Evolutionary conservation across 1,140 invertebrate species (phyloP), one percentile per base, ranked within the genome.

Genomic region (Cherax destructor): DNA sequence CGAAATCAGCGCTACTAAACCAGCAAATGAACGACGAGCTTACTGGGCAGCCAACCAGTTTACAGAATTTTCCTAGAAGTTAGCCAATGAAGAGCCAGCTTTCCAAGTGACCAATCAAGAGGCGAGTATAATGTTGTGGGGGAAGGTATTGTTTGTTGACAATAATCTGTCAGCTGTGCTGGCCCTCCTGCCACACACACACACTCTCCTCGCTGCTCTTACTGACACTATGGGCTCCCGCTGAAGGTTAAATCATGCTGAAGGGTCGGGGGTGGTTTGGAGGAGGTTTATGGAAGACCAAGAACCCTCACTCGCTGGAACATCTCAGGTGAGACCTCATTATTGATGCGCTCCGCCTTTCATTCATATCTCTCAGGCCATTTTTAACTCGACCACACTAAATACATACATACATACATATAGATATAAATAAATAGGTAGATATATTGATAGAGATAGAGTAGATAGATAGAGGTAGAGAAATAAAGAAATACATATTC

Each of bases 221-320:
- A 24, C 30, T 86, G n/a, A 77, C 59, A 49, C 11, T 52, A 81
- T 80, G 80, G 59, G 9, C 65, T 13, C 47, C 24, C 30, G 41
- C 10, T 59, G 30, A 13, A 76, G 59, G 50, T 7, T 49, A 13
- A 41, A 86, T 49, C n/a, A 92, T 83, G 84, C 74, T 92, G 79
- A 79, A 91, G 65, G 90, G 88, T 74, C 91, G 90, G 69, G 90
- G 84, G 56, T 92, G 92, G 92, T 92, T 92, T 84, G 92, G 92
- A 76, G 97, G 97, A 90, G 97, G 97, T 86, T 95, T 98, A 95
- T 98, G 97, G 94, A 97, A 98, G 93, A 98, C 98, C 4, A 99
- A 99, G 95, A 99, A 99, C 95, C 98, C 97, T 83, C 98, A 99
- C 96, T 99, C 99, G 0, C 95, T 99, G 93, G 98, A 99, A 93